These are phyloP conservation scores for Cryptus viduatorius DNA, from an alignment of 2,888 invertebrate species.

Conservation along the genomic window DNA sequence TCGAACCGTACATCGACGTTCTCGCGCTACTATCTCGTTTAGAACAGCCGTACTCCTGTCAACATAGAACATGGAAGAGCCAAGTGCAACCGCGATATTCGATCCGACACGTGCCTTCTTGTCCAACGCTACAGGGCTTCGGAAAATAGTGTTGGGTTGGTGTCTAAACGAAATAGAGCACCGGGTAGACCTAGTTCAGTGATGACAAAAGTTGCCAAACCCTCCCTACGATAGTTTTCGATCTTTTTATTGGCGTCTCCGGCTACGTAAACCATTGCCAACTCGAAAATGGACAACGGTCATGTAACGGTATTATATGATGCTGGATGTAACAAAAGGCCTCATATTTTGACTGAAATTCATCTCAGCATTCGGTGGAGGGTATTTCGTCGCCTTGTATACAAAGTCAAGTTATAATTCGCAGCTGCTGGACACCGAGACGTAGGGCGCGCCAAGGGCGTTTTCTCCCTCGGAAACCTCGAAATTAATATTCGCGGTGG, in stretches of 20 bases:
- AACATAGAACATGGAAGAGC: constrained; percentile 33
- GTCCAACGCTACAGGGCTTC: constrained; percentile 8
- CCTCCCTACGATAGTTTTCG: background rate
- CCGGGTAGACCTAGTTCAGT: background rate
- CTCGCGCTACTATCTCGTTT: constrained; percentile 49
- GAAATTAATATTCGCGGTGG: constrained; percentile 75
- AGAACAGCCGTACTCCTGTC: constrained; percentile 45
- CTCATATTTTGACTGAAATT: background rate
- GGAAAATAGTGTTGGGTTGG: constrained; percentile 4
- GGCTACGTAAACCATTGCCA: too few relatives aligned
- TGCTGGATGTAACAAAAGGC: background rate
- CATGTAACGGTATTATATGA: background rate
- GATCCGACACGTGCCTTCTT: constrained; percentile 8
- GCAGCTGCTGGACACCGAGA: constrained; percentile 62
- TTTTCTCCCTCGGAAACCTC: constrained; percentile 60
- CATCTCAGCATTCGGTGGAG: background rate
- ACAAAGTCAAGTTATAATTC: constrained; percentile 64
- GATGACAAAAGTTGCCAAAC: background rate
- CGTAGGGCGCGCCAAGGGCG: constrained; percentile 37
- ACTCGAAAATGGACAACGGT: background rate
- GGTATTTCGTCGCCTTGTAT: constrained; percentile 49
- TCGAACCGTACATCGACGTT: constrained; percentile 70
- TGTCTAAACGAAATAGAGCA: background rate
- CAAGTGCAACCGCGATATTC: constrained; percentile 43
- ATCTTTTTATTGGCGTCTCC: too few relatives aligned